A percentile compares a stretch with the other conserved stretches of the same genome.
These are phyloP conservation scores for Chrosomus eos DNA, from an alignment of 2,797 vertebrate genomes.

Conservation along the genomic window DNA sequence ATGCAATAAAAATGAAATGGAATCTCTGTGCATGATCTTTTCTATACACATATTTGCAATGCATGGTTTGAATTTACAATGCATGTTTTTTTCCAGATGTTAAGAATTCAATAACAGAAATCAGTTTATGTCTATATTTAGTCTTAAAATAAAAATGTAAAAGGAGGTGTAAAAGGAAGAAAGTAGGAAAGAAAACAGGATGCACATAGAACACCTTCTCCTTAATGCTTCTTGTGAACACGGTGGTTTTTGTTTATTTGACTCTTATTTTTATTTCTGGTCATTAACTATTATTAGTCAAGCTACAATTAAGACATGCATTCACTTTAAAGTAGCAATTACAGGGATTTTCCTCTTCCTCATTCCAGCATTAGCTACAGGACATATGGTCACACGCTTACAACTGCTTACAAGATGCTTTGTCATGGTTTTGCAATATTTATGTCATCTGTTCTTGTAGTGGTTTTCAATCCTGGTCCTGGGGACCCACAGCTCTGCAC, in stretches of 20 bases:
- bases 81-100: neutral
- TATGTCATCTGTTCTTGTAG: neutral
- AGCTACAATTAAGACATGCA: conserved; percentile 4
- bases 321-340: conserved; percentile 2
- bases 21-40: neutral
- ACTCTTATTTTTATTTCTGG: conserved; percentile 18
- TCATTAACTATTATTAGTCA: conserved; percentile 17
- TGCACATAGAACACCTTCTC: neutral
- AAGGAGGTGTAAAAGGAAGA: neutral
- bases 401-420: neutral
- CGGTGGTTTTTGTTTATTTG: neutral
- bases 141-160: conserved; percentile 5
- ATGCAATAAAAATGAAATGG: neutral
- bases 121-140: neutral
- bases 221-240: neutral
- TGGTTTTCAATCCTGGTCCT: neutral
- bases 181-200: neutral
- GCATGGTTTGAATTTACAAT: neutral
- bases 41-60: too few species aligned
- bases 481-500: neutral
- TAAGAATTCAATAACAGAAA: conserved; percentile 19
- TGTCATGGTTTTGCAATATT: neutral
- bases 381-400: neutral
- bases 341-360: neutral
- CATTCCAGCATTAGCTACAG: neutral